Evolutionary conservation across 1,140 invertebrate species (phyloP).

Genomic region (Arion vulgaris): DNA sequence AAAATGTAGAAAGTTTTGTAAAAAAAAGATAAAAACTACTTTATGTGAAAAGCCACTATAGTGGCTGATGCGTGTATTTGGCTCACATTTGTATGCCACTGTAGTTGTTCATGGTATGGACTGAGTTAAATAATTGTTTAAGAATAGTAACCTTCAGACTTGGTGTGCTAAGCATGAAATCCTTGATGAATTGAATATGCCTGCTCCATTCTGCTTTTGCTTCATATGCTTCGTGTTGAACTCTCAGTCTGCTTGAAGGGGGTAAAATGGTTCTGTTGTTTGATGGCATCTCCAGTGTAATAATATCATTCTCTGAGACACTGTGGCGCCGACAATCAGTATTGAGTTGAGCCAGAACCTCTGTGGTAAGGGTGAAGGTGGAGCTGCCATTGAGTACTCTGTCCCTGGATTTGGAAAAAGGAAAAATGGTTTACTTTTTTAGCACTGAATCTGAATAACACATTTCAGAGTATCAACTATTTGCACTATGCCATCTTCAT

Average conservation of each 20-base stretch:
- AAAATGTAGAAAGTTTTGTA: too few species aligned
- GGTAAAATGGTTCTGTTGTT: background rate
- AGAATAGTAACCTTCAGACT: slow-evolving; percentile 48
- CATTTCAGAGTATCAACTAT: too few species aligned
- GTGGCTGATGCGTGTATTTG: too few species aligned
- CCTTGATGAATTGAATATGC: slow-evolving; percentile 52
- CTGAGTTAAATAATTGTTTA: too few species aligned
- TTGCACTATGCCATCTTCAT: too few species aligned
- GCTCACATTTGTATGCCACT: too few species aligned
- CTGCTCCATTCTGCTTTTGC: slow-evolving; percentile 39
- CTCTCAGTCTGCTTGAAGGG: background rate
- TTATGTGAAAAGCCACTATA: too few species aligned
- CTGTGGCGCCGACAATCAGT: slow-evolving; percentile 46
- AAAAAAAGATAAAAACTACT: too few species aligned
- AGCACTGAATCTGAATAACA: too few species aligned
- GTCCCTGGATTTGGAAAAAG: slow-evolving; percentile 48
- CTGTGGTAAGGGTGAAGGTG: slow-evolving; percentile 51
- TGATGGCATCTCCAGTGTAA: background rate
- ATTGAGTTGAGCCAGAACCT: slow-evolving; percentile 47
- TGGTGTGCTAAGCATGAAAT: slow-evolving; percentile 52
- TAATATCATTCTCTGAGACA: slow-evolving; percentile 26
- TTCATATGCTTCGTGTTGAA: slow-evolving; percentile 31
- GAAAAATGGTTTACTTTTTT: background rate
- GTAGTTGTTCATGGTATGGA: too few species aligned
- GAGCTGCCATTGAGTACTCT: slow-evolving; percentile 49